A percentile compares a stretch with the other conserved stretches of the same genome.
phyloP scores from a whole-genome alignment of 1,140 invertebrate species.

The Atta texana region DNA sequence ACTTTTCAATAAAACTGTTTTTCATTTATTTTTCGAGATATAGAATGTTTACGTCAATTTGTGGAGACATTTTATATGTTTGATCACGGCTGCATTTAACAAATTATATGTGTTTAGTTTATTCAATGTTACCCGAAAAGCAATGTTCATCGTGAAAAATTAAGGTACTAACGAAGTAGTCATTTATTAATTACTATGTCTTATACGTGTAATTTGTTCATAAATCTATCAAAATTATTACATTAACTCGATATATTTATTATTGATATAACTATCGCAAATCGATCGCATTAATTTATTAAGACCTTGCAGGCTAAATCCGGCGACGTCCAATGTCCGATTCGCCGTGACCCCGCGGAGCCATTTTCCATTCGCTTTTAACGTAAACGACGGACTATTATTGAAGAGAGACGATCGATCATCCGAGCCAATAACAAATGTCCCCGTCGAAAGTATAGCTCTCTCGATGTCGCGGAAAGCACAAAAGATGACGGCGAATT shows the following conservation, averaged over 20 bases:
- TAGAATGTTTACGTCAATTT: too few relatives aligned
- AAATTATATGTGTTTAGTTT: not conserved
- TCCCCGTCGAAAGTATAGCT: slow-evolving; percentile 51
- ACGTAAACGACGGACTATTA: slow-evolving; percentile 68
- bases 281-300: slow-evolving; percentile 52
- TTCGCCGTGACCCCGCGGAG: slow-evolving; percentile 38
- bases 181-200: not conserved
- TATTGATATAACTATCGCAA: slow-evolving; percentile 23
- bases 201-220: not conserved
- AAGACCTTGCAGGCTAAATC: slow-evolving; percentile 40
- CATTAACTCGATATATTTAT: slow-evolving; percentile 19
- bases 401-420: slow-evolving; percentile 72
- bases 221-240: not conserved
- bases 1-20: too few relatives aligned
- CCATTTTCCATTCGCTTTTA: slow-evolving; percentile 62
- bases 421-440: slow-evolving; percentile 70
- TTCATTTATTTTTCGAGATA: too few relatives aligned
- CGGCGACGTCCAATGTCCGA: slow-evolving; percentile 21
- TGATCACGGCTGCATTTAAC: not conserved
- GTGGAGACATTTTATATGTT: too few relatives aligned
- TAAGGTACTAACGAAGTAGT: not conserved
- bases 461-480: slow-evolving; percentile 63
- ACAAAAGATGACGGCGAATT: slow-evolving; percentile 71
- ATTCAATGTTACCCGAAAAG: not conserved
- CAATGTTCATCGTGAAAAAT: not conserved